A percentile compares a stretch with the other conserved stretches of the same genome.
Evolutionary conservation across 2,888 invertebrate species (phyloP).

Genomic region (Penaeus monodon): DNA sequence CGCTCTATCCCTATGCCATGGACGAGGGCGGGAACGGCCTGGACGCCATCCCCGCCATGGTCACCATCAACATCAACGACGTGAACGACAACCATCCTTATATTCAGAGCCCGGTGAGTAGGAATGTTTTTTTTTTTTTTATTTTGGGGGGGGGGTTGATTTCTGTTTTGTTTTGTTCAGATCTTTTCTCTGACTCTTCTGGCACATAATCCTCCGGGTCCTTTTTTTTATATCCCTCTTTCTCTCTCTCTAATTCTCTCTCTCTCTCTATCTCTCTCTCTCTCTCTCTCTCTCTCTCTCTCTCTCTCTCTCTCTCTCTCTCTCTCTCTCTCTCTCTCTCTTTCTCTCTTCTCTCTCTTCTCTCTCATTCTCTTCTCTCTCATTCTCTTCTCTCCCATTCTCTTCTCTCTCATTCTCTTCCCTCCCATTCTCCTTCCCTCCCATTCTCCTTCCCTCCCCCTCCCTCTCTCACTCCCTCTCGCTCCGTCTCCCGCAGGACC

Average conservation of each 20-base stretch:
- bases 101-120: slow-evolving; percentile 59
- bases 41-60: slow-evolving; percentile 52
- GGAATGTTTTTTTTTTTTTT: too few relatives aligned
- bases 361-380: too few relatives aligned
- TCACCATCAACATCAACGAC: slow-evolving; percentile 50
- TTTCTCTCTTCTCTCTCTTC: too few relatives aligned
- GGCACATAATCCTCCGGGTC: not conserved
- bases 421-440: too few relatives aligned
- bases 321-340: too few relatives aligned
- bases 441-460: not conserved
- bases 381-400: not conserved
- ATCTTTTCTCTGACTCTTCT: not conserved
- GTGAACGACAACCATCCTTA: slow-evolving; percentile 63
- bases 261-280: too few relatives aligned
- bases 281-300: too few relatives aligned
- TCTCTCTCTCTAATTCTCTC: too few relatives aligned
- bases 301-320: too few relatives aligned
- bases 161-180: not conserved
- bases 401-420: not conserved
- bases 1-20: slow-evolving; percentile 54
- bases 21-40: slow-evolving; percentile 57
- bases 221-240: not conserved
- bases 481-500: slow-evolving; percentile 31
- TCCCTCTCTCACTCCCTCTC: not conserved
- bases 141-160: too few relatives aligned